phyloP scores from a whole-genome alignment of 2,113 vertebrate genomes.

The Furnarius figulus region DNA sequence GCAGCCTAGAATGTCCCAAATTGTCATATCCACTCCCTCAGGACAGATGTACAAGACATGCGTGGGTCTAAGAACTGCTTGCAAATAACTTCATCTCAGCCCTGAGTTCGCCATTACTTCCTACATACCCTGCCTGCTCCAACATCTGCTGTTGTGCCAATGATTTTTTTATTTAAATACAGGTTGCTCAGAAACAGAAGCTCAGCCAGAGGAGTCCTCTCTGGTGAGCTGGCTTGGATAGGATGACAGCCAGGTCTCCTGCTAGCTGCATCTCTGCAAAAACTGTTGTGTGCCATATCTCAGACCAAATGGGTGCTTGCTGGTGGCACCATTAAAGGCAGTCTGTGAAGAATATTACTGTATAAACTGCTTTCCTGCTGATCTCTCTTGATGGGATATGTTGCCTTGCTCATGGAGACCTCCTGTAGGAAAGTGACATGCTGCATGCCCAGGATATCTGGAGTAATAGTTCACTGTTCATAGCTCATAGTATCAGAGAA shows the following conservation, averaged over 20 bases:
- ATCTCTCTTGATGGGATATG: not conserved
- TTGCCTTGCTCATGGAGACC: not conserved
- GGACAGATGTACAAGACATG: rapidly evolving
- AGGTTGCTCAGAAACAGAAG: not conserved
- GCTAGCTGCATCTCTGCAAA: not conserved
- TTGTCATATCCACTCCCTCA: not conserved
- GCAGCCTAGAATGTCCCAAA: not conserved
- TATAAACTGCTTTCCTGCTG: not conserved
- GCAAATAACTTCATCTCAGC: not conserved
- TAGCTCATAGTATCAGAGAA: not conserved
- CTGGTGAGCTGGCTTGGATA: not conserved
- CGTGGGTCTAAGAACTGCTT: not conserved
- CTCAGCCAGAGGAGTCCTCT: not conserved
- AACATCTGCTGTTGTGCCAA: not conserved
- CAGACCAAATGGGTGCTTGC: not conserved
- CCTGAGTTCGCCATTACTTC: not conserved
- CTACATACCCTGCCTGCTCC: not conserved
- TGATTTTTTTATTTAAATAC: not conserved
- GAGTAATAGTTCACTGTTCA: not conserved
- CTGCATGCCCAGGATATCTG: not conserved
- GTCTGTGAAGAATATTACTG: not conserved
- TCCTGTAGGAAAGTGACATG: not conserved
- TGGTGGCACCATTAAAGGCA: not conserved
- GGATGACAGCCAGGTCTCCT: not conserved
- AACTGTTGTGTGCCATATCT: not conserved